Base-by-base conservation (phyloP, 2,113 vertebrate species). In the Plectropomus leopardus region DNA sequence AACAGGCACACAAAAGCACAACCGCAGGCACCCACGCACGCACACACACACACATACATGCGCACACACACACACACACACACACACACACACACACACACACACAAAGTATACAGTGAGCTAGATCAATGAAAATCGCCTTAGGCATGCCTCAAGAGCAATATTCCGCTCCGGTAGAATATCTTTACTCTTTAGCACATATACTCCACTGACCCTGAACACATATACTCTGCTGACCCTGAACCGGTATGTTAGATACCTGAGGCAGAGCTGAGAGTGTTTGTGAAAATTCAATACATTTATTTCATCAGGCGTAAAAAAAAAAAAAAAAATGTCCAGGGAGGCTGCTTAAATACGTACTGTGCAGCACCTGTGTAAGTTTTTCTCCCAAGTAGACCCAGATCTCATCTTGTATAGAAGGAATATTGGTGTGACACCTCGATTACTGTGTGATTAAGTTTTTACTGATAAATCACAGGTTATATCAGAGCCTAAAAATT, bases 71-170 rank as follows among this genome's bases (percentile, higher is more conserved):
- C 8, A 23, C n/a, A 7, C 1, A 14, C 53, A 70, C 30, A 72
- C 57, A 71, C 26, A n/a, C 21, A 30, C 15, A 40, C 61, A 78
- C 61, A 74, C 60, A 73, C 42, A 65, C 63, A 78, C 24, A 86
- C 23, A 88, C 21, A 65, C 14, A 78, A 21, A 64, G 28, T 50
- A 80, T 65, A 87, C 53, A 69, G 83, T 70, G 69, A 88, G 85
- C 36, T 70, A 59, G 65, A 91, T 89, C 86, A 87, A 85, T 85
- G 83, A 59, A 51, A 67, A 81, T 21, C 40, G 81, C 90, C 75
- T 82, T 14, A 66, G 82, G 88, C 87, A 58, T 66, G 76, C 75
- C 72, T 86, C 76, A 59, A 78, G 63, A 86, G 74, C 67, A 84
- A 82, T 82, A 84, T 84, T 77, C 86, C 17, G 45, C 61, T 47